phyloP scores from a whole-genome alignment of 2,113 vertebrate species.

The Serilophus lunatus region DNA sequence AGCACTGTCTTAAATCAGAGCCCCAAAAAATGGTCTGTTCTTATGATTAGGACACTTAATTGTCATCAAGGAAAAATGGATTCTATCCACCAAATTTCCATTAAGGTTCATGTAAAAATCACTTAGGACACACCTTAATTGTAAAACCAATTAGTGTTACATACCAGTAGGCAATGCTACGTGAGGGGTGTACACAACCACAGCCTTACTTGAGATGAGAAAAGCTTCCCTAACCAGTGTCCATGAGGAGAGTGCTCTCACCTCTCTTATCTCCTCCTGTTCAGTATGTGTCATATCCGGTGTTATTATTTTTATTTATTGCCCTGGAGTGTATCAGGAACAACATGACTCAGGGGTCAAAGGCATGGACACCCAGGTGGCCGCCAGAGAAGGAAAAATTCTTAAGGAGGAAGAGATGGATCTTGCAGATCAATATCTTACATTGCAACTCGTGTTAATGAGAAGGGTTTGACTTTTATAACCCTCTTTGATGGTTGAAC shows the following conservation, averaged over 20 bases:
- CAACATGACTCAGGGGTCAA: not conserved
- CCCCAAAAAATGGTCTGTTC: not conserved
- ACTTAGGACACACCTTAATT: not conserved
- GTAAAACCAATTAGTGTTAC: not conserved
- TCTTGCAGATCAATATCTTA: not conserved
- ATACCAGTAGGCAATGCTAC: not conserved
- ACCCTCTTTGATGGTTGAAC: not conserved
- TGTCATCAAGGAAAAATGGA: not conserved
- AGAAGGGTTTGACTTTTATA: not conserved
- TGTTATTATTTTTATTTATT: not conserved
- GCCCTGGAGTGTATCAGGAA: not conserved
- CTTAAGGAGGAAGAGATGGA: not conserved
- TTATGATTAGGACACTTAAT: not conserved
- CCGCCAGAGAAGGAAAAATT: not conserved
- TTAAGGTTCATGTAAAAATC: not conserved
- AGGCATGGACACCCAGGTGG: not conserved
- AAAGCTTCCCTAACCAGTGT: not conserved
- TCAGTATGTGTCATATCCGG: not conserved
- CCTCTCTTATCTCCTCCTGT: not conserved
- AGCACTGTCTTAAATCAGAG: not conserved
- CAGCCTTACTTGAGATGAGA: not conserved
- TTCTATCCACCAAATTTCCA: not conserved
- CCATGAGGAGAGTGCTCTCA: not conserved
- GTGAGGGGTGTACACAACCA: not conserved
- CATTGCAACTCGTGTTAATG: not conserved